Evolutionary conservation across 2,888 invertebrate species (phyloP).

Genomic region (Xanthostigma xanthostigma): DNA sequence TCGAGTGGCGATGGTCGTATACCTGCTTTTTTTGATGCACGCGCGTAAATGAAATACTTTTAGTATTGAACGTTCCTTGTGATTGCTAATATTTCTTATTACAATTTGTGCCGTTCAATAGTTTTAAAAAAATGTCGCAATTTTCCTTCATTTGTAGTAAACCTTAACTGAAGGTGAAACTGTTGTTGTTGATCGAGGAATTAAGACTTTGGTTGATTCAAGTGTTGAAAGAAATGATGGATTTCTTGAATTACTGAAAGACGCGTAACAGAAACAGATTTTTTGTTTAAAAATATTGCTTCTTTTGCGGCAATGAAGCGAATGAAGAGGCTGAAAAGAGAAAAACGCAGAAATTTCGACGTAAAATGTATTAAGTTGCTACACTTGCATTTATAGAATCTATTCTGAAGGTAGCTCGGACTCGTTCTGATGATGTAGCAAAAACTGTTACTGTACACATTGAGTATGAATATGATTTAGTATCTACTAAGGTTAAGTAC

Average conservation of each 20-base stretch:
- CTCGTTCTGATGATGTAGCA: conserved; percentile 14
- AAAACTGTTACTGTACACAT: conserved; percentile 19
- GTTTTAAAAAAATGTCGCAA: conserved; percentile 11
- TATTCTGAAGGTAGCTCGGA: conserved; percentile 13
- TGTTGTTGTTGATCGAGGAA: conserved; percentile 16
- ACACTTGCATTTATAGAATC: conserved; percentile 16
- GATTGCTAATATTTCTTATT: conserved; percentile 6
- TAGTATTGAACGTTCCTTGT: conserved; percentile 4
- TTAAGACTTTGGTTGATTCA: conserved; percentile 12
- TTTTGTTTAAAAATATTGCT: conserved; percentile 18
- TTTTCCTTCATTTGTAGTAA: conserved; percentile 19
- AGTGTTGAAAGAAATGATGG: conserved; percentile 17
- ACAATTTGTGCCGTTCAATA: conserved; percentile 6
- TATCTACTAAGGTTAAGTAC: conserved; percentile 21
- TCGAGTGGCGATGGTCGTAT: background rate
- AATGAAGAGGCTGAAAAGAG: conserved; percentile 21
- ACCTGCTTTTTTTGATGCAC: too few species aligned
- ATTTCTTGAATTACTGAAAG: conserved; percentile 13
- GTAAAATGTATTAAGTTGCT: conserved; percentile 16
- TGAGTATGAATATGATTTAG: conserved; percentile 17
- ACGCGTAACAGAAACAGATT: conserved; percentile 18
- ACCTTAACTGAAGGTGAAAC: conserved; percentile 18
- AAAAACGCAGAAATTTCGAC: conserved; percentile 16
- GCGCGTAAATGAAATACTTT: conserved; percentile 5
- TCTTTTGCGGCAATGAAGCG: conserved; percentile 23